Conservation (phyloP, 2,888 invertebrate genomes). For the Andricus quercusramuli region DNA sequence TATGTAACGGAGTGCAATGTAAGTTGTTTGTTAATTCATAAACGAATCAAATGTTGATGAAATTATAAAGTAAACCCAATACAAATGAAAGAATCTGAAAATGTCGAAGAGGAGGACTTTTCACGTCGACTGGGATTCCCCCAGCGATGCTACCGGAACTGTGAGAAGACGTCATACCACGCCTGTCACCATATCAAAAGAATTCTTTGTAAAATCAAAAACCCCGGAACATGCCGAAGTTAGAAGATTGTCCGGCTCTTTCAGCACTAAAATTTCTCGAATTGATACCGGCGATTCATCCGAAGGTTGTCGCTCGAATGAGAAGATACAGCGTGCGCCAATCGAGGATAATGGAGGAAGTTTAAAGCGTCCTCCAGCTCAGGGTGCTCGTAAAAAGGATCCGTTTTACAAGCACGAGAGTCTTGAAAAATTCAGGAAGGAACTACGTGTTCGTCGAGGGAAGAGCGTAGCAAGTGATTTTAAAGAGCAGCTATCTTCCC, state of each 20-base stretch:
- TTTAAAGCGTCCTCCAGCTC: constrained; percentile 48
- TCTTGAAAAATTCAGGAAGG: constrained; percentile 40
- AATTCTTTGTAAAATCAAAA: constrained; percentile 54
- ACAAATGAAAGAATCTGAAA: not conserved
- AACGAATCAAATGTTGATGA: not conserved
- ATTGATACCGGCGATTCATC: constrained; percentile 47
- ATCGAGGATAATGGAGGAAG: constrained; percentile 53
- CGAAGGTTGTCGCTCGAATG: not conserved
- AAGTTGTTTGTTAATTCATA: not conserved
- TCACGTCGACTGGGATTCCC: constrained; percentile 86
- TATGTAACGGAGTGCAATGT: constrained; percentile 9
- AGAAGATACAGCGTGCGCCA: constrained; percentile 42
- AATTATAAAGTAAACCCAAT: not conserved
- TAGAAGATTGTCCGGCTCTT: constrained; percentile 54
- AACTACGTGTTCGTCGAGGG: not conserved
- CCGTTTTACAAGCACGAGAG: constrained; percentile 4
- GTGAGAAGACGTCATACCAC: constrained; percentile 85
- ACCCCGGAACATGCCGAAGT: constrained; percentile 56
- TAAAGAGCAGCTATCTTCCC: not conserved
- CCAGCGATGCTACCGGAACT: constrained; percentile 86
- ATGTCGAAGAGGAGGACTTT: constrained; percentile 64
- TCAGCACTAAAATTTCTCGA: constrained; percentile 52
- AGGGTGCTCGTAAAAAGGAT: constrained; percentile 39
- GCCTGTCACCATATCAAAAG: constrained; percentile 56
- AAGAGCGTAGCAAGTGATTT: not conserved